Base-by-base conservation (phyloP, 2,797 vertebrate genomes). In the Parauchenoglanis ngamensis region DNA sequence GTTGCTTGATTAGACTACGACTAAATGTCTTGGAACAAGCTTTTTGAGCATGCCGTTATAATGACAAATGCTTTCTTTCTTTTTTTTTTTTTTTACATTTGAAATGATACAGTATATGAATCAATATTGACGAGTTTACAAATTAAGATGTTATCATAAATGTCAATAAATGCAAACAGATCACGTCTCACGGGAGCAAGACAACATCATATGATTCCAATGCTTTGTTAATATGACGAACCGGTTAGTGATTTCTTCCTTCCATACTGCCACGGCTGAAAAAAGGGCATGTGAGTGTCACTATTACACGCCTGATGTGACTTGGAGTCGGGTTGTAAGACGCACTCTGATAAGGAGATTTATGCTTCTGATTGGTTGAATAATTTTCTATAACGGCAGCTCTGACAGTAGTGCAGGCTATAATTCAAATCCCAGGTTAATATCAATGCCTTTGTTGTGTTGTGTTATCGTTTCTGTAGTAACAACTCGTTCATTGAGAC, bases 291-390 rank as follows among this genome's bases (percentile, higher is more conserved):
- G 85, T 88, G 80, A 88, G 75, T 25, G 40, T n/a, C 56, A 44
- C 21, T 40, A 46, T 52, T 46, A 49, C 90, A 91, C 85, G 90
- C 89, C 88, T 87, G 90, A 87, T 89, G 89, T 90, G 91, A 93
- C 90, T 90, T 77, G 89, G 67, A 90, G 90, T 61, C 11, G 2
- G 21, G 21, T 61, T 7, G 21, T 61, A 61, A 80, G 31, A 59
- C 78, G 23, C 57, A 44, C 21, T 57, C 52, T 35, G 28, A 78
- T 57, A 35, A 57, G 28, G 7, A 77, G 75, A 54, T 77, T 77
- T 31, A 56, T 31, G 11, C 28, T 31, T 31, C 49, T 8, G 28
- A 78, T 78, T 19, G 28, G 15, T 78, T 78, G 76, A 78, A 54
- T 77, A 3, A 54, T 77, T 54, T 56, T 56, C 52, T 35, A 56